These are phyloP conservation scores for Xestia rhomboidea DNA, from an alignment of 2,888 invertebrate genomes.

Conservation along the genomic window DNA sequence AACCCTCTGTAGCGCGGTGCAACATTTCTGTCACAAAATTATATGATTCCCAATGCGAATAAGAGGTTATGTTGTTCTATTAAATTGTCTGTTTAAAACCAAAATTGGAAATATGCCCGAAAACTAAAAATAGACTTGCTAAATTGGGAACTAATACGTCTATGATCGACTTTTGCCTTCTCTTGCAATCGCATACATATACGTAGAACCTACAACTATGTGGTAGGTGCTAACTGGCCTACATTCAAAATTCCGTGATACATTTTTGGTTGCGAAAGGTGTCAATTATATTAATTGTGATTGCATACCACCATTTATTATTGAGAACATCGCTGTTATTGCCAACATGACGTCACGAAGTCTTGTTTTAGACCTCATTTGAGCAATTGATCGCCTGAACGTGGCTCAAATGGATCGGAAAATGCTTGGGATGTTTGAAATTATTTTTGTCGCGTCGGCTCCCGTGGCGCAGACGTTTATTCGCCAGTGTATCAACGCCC, in stretches of 20 bases:
- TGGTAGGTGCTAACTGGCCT: conserved; percentile 6
- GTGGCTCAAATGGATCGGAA: conserved; percentile 82
- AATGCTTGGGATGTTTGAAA: conserved; percentile 81
- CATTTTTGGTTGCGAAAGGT: conserved; percentile 49
- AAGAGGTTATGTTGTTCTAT: conserved; percentile 14
- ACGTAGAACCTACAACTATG: neutral
- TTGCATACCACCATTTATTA: conserved; percentile 49
- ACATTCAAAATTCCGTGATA: conserved; percentile 17
- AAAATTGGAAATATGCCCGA: conserved; percentile 45
- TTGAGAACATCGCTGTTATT: conserved; percentile 47
- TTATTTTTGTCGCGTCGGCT: conserved; percentile 84
- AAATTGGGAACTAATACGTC: conserved; percentile 31
- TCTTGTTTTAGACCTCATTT: conserved; percentile 71
- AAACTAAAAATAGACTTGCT: conserved; percentile 32
- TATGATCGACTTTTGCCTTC: conserved; percentile 29
- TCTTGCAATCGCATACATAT: neutral
- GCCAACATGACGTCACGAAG: conserved; percentile 48
- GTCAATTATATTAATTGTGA: conserved; percentile 59
- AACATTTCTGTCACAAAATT: neutral
- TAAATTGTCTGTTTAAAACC: conserved; percentile 26
- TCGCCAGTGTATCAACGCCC: conserved; percentile 85
- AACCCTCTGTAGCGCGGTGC: too few species aligned
- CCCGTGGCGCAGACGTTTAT: conserved; percentile 82
- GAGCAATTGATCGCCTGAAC: conserved; percentile 71
- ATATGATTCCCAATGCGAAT: conserved; percentile 1